A percentile compares a stretch with the other conserved stretches of the same genome.
Evolutionary conservation across 2,113 vertebrate genomes (phyloP).

Genomic region (Aplodontia rufa): DNA sequence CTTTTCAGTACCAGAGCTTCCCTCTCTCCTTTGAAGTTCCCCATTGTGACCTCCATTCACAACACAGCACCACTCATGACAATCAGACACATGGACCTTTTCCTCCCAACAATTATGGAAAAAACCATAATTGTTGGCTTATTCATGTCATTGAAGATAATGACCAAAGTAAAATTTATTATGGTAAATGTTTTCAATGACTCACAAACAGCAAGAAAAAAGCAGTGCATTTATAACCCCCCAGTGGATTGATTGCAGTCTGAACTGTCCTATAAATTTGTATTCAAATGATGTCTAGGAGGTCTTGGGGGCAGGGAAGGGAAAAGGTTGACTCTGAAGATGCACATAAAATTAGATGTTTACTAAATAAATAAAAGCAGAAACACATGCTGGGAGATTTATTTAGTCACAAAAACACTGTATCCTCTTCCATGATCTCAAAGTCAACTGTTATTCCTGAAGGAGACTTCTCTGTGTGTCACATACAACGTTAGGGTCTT

Average conservation of each 20-base stretch:
- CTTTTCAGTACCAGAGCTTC: not conserved
- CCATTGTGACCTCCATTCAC: not conserved
- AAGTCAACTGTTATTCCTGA: not conserved
- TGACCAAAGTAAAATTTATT: constrained; percentile 9
- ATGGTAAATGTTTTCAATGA: constrained; percentile 43
- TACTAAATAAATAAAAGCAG: not conserved
- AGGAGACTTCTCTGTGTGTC: not conserved
- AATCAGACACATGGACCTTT: not conserved
- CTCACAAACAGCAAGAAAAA: constrained; percentile 43
- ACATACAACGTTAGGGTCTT: not conserved
- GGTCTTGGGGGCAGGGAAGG: accelerated
- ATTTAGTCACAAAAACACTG: not conserved
- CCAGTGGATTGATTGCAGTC: not conserved
- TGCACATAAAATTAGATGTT: not conserved
- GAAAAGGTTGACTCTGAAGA: not conserved
- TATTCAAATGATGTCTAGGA: not conserved
- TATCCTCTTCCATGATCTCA: not conserved
- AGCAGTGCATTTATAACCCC: not conserved
- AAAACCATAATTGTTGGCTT: not conserved
- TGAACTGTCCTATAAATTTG: constrained; percentile 5
- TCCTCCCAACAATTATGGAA: not conserved
- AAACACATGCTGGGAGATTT: not conserved
- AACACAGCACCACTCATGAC: not conserved
- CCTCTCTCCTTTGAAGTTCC: not conserved
- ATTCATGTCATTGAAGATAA: not conserved